Conservation (phyloP, 2,888 invertebrate species). For the Tetrapedia diversipes region DNA sequence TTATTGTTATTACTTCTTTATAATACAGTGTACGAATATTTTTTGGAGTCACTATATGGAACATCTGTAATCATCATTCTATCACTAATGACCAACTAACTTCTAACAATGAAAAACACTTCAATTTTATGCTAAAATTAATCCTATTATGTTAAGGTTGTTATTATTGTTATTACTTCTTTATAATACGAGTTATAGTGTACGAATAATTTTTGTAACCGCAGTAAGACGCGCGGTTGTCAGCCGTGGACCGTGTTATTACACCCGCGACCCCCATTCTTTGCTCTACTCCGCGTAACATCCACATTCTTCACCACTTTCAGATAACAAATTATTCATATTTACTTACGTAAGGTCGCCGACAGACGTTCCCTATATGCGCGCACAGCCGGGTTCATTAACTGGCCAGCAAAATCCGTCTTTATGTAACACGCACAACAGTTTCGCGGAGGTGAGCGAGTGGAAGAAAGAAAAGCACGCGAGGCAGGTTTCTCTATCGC, state of each 20-base stretch:
- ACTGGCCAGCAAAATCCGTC: slow-evolving; percentile 73
- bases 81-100: too few species aligned
- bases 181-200: too few species aligned
- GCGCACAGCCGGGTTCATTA: slow-evolving; percentile 73
- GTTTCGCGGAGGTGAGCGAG: slow-evolving; percentile 41
- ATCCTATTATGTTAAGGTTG: too few species aligned
- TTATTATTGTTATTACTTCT: too few species aligned
- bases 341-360: slow-evolving; percentile 74
- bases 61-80: too few species aligned
- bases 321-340: slow-evolving; percentile 65
- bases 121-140: too few species aligned
- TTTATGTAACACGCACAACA: slow-evolving; percentile 76
- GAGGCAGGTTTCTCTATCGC: slow-evolving; percentile 53
- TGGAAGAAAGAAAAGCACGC: slow-evolving; percentile 43
- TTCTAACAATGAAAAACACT: too few species aligned
- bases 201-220: too few species aligned
- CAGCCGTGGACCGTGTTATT: not conserved
- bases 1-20: too few species aligned
- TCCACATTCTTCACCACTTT: slow-evolving; percentile 57
- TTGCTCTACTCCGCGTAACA: slow-evolving; percentile 17
- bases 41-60: too few species aligned
- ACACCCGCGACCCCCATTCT: slow-evolving; percentile 26
- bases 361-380: slow-evolving; percentile 60
- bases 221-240: not conserved
- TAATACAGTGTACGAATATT: too few species aligned